Evolutionary conservation across 2,888 invertebrate genomes (phyloP), one percentile per base, ranked within the genome.

Genomic region (Calameuta pallipes): DNA sequence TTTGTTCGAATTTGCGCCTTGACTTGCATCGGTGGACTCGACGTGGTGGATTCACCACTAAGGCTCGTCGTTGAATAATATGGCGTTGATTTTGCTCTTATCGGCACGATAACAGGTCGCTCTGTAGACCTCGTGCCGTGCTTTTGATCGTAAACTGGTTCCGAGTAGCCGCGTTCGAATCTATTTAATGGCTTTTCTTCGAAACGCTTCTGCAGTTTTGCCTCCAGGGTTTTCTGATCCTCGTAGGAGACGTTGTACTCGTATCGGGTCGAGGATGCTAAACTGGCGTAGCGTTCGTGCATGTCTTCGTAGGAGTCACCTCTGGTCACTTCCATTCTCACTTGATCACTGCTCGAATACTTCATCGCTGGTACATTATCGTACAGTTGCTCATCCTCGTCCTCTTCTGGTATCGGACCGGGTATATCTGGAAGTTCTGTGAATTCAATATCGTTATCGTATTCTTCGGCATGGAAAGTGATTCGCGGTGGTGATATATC

Each of bases 1-100:
- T 91, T 91, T 4, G 91, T 91, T 78, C 91, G 82, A n/a, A 91
- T 90, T 81, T 91, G 91, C 11, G 89, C 88, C 36, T 89, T 86
- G 73, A 87, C 86, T 76, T 88, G 91, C 91, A 91, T 90, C 4
- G 91, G 91, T 1, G 91, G 91, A 82, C 91, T 91, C 0, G 91
- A 91, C 0, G 91, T 91, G 92, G 89, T 95, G 93, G 90, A 94
- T 93, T 85, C 94, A 92, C 87, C 95, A 93, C 89, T 96, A 94
- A 85, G 93, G 93, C 91, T 95, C 92, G 83, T 94, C 91, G 89
- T 94, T 90, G 90, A 91, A 77, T 91, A 90, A 73, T 91, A 91
- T 30, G 91, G 89, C 12, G 90, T 89, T 31, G 91, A 89, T 71
- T 90, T 90, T 0, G 89, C 88, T 56, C 89, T 84, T n/a, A 88